Percentiles rank a stretch among this genome's conserved stretches.
Evolutionary conservation across 2,797 vertebrate species (phyloP).

Genomic region (Urosaurus nigricauda): DNA sequence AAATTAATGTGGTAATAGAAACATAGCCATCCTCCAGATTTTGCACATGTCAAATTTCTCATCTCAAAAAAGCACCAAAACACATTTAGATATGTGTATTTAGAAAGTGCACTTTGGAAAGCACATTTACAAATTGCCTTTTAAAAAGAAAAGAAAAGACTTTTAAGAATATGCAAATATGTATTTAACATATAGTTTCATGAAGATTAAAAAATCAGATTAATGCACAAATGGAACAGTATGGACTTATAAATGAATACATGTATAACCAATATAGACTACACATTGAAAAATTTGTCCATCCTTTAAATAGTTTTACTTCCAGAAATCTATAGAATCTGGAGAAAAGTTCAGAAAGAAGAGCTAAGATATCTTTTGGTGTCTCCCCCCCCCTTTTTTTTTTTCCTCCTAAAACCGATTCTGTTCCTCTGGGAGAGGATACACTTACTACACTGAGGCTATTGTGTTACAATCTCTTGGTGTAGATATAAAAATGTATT

Average conservation of each 20-base stretch:
- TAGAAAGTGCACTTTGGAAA: background rate
- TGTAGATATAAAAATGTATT: background rate
- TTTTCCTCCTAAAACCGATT: background rate
- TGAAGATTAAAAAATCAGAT: background rate
- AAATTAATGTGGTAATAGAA: background rate
- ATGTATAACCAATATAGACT: background rate
- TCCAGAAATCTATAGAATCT: background rate
- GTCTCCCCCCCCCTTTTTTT: too few species aligned
- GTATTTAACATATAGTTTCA: background rate
- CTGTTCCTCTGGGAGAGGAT: background rate
- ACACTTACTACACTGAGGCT: background rate
- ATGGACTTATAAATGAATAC: background rate
- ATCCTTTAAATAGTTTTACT: background rate
- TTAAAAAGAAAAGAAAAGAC: too few species aligned
- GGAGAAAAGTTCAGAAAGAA: background rate
- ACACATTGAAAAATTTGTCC: too few species aligned
- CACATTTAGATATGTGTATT: background rate
- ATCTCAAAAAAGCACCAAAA: background rate
- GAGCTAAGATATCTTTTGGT: background rate
- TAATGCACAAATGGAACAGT: background rate
- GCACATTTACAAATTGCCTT: background rate
- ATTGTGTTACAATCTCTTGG: background rate
- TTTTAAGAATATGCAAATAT: background rate
- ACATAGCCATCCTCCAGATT: background rate
- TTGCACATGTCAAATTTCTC: background rate